Percentiles rank a stretch among this genome's conserved stretches.
phyloP scores from a whole-genome alignment of 2,113 vertebrate genomes.

The Lampris incognitus region DNA sequence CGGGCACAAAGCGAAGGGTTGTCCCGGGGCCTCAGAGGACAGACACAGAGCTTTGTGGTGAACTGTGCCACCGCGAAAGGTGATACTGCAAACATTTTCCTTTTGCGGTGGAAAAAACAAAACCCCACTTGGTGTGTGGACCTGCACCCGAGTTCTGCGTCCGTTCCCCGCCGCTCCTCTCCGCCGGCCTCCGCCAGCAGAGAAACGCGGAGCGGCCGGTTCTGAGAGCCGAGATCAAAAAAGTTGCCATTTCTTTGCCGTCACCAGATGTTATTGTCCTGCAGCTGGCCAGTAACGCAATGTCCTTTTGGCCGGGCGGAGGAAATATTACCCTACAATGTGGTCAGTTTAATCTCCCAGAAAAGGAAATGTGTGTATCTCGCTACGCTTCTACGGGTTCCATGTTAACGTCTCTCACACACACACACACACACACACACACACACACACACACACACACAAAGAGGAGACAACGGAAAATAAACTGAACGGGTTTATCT shows the following conservation, averaged over 20 bases:
- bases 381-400: constrained; percentile 26
- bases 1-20: constrained; percentile 48
- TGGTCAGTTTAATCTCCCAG: not conserved
- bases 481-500: not conserved
- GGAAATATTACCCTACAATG: constrained; percentile 14
- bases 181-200: too few relatives aligned
- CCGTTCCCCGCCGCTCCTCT: too few relatives aligned
- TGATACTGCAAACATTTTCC: constrained; percentile 34
- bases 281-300: not conserved
- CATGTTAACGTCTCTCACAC: not conserved
- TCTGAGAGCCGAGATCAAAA: too few relatives aligned
- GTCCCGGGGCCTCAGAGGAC: constrained; percentile 21
- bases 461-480: too few relatives aligned
- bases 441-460: too few relatives aligned
- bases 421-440: too few relatives aligned
- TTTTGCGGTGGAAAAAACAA: not conserved
- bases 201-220: too few relatives aligned
- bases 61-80: constrained; percentile 36
- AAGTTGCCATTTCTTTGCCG: not conserved
- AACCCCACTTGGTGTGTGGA: too few relatives aligned
- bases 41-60: constrained; percentile 44
- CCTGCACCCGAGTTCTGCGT: too few relatives aligned
- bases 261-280: not conserved
- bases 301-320: constrained; percentile 17
- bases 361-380: constrained; percentile 43